Evolutionary conservation across 2,888 invertebrate species (phyloP).

Genomic region (Lasiommata megera): DNA sequence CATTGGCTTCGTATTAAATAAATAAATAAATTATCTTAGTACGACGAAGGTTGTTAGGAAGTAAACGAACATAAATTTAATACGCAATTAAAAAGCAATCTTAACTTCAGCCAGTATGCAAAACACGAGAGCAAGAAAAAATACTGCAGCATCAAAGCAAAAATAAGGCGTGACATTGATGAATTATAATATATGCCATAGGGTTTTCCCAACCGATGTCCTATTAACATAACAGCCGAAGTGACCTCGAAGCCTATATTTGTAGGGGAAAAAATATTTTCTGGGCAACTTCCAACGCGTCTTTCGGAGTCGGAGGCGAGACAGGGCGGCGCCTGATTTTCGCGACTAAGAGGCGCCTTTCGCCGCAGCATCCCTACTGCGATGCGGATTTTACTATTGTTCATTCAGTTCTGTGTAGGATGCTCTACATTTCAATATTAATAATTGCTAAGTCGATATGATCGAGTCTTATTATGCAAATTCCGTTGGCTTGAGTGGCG

Average conservation of each 20-base stretch:
- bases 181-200: conserved; percentile 68
- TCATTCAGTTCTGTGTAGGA: conserved; percentile 2
- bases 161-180: conserved; percentile 63
- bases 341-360: conserved; percentile 57
- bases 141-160: conserved; percentile 33
- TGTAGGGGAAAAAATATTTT: conserved; percentile 66
- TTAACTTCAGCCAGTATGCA: neutral
- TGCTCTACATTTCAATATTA: neutral
- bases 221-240: conserved; percentile 70
- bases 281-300: conserved; percentile 74
- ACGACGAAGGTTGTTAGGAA: no score
- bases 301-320: conserved; percentile 56
- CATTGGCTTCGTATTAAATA: no score
- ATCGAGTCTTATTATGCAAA: no score
- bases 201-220: conserved; percentile 60
- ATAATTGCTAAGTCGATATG: no score
- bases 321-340: conserved; percentile 71
- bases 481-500: no score
- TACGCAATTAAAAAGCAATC: conserved; percentile 7
- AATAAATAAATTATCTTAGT: no score
- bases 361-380: conserved; percentile 20
- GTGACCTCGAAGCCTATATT: conserved; percentile 74
- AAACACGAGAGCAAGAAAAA: neutral
- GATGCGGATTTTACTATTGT: conserved; percentile 18
- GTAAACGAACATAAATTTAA: neutral